phyloP scores from a whole-genome alignment of 2,797 vertebrate species.

The Xiphorhynchus erythropygius region DNA sequence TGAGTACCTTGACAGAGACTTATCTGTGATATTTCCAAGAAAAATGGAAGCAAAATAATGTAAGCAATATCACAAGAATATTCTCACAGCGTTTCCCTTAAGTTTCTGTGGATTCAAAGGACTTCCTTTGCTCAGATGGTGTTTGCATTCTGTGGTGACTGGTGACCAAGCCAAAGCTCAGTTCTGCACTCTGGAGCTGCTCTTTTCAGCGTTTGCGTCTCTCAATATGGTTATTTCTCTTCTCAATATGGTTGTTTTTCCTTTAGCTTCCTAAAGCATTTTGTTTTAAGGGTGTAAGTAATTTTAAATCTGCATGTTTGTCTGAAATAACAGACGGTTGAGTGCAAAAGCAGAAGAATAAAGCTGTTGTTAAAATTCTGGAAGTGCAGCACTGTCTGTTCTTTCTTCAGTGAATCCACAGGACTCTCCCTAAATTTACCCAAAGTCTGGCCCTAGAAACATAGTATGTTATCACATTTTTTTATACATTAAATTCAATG shows the following conservation, averaged over 20 bases:
- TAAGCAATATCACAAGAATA: constrained; percentile 31
- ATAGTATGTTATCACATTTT: not conserved
- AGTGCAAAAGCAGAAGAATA: constrained; percentile 41
- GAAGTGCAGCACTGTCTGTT: constrained; percentile 43
- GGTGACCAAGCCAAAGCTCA: not conserved
- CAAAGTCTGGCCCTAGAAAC: not conserved
- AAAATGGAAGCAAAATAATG: constrained; percentile 24
- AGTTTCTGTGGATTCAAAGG: not conserved
- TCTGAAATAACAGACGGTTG: constrained; percentile 47
- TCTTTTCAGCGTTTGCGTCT: not conserved
- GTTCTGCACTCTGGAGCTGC: not conserved
- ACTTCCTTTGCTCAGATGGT: not conserved
- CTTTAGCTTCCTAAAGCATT: not conserved
- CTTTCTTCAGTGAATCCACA: constrained; percentile 48
- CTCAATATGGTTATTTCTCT: not conserved
- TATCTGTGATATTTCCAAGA: constrained; percentile 47
- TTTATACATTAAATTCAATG: constrained; percentile 57
- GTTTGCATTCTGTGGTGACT: not conserved
- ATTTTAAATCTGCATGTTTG: constrained; percentile 35
- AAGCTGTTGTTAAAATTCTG: constrained; percentile 70
- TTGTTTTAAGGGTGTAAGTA: constrained; percentile 42
- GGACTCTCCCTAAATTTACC: not conserved
- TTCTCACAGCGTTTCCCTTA: not conserved
- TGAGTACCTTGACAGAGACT: not conserved
- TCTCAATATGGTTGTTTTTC: not conserved